Percentiles rank a stretch among this genome's conserved stretches.
Evolutionary conservation across 2,888 invertebrate genomes (phyloP).

Genomic region (Xanthia togata): DNA sequence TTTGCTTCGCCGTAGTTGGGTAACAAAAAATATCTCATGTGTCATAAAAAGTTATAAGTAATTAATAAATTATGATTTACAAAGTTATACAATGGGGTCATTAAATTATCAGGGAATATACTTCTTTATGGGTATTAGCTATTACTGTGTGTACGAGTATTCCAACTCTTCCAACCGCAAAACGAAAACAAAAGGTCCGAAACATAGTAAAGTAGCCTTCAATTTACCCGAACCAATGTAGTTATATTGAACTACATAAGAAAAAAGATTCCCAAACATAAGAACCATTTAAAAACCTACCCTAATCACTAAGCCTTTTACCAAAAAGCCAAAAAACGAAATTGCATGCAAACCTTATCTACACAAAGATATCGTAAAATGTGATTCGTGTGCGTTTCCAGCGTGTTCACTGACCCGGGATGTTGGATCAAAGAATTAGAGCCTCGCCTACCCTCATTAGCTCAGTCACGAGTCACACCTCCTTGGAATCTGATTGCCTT

Average conservation of each 20-base stretch:
- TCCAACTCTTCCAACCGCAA: background rate
- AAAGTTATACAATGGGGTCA: too few species aligned
- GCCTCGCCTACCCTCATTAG: constrained; percentile 81
- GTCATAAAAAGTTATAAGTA: too few species aligned
- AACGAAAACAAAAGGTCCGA: background rate
- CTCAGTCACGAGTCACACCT: constrained; percentile 82
- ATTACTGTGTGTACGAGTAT: background rate
- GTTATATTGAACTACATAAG: background rate
- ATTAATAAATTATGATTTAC: too few species aligned
- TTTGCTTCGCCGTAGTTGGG: too few species aligned
- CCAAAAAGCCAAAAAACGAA: constrained; percentile 30
- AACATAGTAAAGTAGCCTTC: background rate
- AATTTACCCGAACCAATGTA: background rate
- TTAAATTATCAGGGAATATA: background rate
- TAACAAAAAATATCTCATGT: too few species aligned
- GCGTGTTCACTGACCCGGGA: constrained; percentile 84
- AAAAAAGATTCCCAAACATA: background rate
- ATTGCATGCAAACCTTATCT: constrained; percentile 59
- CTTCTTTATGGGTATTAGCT: background rate
- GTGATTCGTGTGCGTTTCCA: constrained; percentile 63
- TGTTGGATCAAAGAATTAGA: constrained; percentile 87
- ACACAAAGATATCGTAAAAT: constrained; percentile 58
- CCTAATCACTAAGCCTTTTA: constrained; percentile 10
- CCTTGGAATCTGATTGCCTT: constrained; percentile 69
- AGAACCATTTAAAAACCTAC: constrained; percentile 11